phyloP scores from a whole-genome alignment of 2,888 invertebrate genomes.

The Caenorhabditis parvicauda region DNA sequence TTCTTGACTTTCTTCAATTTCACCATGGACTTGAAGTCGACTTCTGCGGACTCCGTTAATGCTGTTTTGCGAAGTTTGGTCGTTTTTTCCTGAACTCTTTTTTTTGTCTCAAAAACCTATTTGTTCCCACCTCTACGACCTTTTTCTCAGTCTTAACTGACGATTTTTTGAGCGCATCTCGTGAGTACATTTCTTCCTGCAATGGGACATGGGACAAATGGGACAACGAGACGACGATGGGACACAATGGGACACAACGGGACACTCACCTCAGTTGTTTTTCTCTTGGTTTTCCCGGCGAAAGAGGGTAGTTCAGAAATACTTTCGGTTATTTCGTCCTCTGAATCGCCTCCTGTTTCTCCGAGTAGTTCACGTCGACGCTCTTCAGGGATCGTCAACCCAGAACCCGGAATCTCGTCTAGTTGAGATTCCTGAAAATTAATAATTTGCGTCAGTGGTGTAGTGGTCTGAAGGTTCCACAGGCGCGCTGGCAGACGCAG shows the following conservation, averaged over 20 bases:
- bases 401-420: constrained; percentile 57
- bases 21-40: constrained; percentile 37
- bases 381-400: constrained; percentile 57
- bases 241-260: constrained; percentile 5
- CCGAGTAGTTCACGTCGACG: constrained; percentile 55
- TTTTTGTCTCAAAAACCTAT: too few relatives aligned
- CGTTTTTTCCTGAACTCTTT: constrained; percentile 21
- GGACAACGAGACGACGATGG: too few relatives aligned
- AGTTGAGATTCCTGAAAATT: constrained; percentile 39
- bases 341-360: constrained; percentile 33
- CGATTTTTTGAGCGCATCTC: too few relatives aligned
- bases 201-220: constrained; percentile 7
- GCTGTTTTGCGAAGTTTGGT: constrained; percentile 40
- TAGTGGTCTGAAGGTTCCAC: too few relatives aligned
- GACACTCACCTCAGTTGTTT: constrained; percentile 29
- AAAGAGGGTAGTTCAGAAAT: constrained; percentile 62
- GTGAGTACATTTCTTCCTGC: constrained; percentile 30
- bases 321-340: constrained; percentile 52
- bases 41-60: constrained; percentile 28
- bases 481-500: too few relatives aligned
- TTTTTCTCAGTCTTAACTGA: too few relatives aligned
- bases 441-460: background rate
- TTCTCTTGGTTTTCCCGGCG: constrained; percentile 34
- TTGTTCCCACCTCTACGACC: too few relatives aligned
- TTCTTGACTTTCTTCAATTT: constrained; percentile 47